phyloP scores from a whole-genome alignment of 2,888 invertebrate genomes.

The Epinotia brunnichana region DNA sequence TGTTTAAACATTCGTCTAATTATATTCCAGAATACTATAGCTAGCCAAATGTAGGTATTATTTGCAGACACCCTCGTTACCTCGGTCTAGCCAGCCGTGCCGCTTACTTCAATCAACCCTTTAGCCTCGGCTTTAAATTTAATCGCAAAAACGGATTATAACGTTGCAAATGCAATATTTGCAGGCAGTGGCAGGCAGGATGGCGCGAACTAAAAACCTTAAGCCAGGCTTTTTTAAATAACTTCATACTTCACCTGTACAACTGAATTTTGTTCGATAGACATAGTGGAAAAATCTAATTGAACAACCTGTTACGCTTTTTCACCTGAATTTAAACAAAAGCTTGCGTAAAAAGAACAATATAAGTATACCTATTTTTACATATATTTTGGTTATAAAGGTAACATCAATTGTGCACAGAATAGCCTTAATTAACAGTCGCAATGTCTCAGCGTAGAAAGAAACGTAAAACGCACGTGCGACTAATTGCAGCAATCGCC shows the following conservation, averaged over 20 bases:
- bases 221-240: background rate
- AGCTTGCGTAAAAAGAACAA: too few relatives aligned
- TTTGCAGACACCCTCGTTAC: conserved; percentile 20
- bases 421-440: background rate
- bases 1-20: background rate
- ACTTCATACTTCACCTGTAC: background rate
- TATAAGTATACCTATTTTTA: background rate
- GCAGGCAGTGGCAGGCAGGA: background rate
- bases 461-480: conserved; percentile 38
- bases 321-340: background rate
- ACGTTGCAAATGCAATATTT: background rate
- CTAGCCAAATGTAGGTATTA: background rate
- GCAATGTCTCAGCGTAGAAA: conserved; percentile 2
- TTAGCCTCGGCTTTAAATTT: conserved; percentile 19
- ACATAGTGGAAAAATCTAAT: background rate
- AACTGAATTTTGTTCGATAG: background rate
- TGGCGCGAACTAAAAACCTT: background rate
- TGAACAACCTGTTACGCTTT: background rate
- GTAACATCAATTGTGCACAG: background rate
- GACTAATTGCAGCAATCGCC: conserved; percentile 45
- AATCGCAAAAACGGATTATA: conserved; percentile 9
- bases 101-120: conserved; percentile 28
- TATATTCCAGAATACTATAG: background rate
- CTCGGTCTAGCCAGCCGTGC: conserved; percentile 23
- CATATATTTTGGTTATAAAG: background rate